These are phyloP conservation scores for Stramonita haemastoma DNA, from an alignment of 2,888 invertebrate species.

Conservation along the genomic window DNA sequence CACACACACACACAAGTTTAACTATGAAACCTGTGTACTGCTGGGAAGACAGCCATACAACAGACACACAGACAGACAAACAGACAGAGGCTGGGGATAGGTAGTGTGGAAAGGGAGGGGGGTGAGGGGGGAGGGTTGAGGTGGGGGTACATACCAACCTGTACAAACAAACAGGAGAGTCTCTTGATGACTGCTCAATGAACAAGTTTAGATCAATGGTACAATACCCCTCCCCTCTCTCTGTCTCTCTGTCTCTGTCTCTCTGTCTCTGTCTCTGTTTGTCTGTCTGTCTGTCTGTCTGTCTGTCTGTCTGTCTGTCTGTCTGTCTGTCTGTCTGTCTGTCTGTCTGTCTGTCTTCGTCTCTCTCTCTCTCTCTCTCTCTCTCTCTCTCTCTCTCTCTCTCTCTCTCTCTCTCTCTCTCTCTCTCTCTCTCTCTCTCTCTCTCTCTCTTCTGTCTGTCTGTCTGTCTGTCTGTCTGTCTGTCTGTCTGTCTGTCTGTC, in stretches of 20 bases:
- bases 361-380: too few relatives aligned
- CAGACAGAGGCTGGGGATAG: background rate
- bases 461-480: background rate
- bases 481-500: too few relatives aligned
- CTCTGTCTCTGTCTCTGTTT: background rate
- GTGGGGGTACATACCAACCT: background rate
- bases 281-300: background rate
- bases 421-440: background rate
- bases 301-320: too few relatives aligned
- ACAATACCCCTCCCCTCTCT: background rate
- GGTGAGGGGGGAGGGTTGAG: background rate
- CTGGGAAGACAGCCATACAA: background rate
- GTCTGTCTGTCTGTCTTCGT: too few relatives aligned
- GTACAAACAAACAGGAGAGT: background rate
- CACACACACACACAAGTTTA: background rate
- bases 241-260: background rate
- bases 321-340: too few relatives aligned
- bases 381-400: background rate
- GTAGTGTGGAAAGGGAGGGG: background rate
- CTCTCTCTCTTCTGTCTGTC: background rate
- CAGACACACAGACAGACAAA: background rate
- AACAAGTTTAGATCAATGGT: background rate
- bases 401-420: background rate
- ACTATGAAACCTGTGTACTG: too few relatives aligned
- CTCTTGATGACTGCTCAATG: background rate